Conservation (phyloP, 1,140 invertebrate genomes). For the Nilaparvata lugens region DNA sequence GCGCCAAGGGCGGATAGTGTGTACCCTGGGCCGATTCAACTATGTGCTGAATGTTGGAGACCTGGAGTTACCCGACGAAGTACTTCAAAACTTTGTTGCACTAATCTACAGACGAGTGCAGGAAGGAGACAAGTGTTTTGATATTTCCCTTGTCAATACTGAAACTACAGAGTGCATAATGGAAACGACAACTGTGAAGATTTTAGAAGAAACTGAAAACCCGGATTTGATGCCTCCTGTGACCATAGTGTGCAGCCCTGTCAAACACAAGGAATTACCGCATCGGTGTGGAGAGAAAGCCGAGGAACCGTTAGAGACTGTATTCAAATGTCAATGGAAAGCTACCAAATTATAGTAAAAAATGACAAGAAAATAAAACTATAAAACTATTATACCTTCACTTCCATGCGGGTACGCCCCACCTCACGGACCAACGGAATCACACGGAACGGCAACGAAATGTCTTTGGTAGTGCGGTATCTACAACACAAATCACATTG, state of each 20-base stretch:
- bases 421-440: conserved; percentile 97
- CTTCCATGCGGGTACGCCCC: conserved; percentile 98
- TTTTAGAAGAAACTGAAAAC: neutral
- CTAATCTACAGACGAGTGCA: neutral
- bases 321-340: neutral
- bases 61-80: neutral
- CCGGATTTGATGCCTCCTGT: neutral
- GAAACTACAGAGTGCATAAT: neutral
- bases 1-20: neutral
- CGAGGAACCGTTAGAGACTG: neutral
- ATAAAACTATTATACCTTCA: conserved; percentile 67
- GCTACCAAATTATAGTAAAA: neutral
- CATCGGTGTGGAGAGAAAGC: neutral
- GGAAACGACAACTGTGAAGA: neutral
- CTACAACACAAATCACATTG: no score
- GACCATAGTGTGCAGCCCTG: neutral
- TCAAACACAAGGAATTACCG: neutral
- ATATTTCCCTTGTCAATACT: neutral
- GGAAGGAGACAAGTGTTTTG: neutral
- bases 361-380: no score
- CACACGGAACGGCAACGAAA: conserved; percentile 97
- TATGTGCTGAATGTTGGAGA: neutral
- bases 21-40: neutral
- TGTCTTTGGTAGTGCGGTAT: conserved; percentile 99
- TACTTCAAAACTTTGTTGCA: neutral